Percentiles rank a stretch among this genome's conserved stretches.
Conservation (phyloP, 2,797 vertebrate genomes). For the Dicrostonyx torquatus region DNA sequence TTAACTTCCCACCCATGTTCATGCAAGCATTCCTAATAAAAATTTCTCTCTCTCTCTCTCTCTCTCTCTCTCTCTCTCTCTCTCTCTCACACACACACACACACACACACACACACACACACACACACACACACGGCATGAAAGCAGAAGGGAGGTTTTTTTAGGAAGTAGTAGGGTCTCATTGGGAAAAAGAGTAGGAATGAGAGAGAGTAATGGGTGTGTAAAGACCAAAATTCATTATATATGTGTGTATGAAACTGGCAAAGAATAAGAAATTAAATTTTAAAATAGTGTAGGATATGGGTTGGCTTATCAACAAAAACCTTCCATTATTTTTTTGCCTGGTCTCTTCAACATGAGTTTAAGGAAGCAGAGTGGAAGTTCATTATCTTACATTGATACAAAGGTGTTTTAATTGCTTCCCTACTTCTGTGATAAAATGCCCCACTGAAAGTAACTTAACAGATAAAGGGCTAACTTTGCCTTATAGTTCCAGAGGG, state of each 20-base stretch:
- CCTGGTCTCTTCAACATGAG: not conserved
- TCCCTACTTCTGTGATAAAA: not conserved
- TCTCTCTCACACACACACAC: no score
- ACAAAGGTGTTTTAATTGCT: not conserved
- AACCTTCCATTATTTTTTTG: slow-evolving; percentile 28
- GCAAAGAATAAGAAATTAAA: not conserved
- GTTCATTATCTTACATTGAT: not conserved
- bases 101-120: no score
- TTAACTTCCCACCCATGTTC: not conserved
- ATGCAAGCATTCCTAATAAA: not conserved
- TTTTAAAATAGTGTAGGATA: not conserved
- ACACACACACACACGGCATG: no score
- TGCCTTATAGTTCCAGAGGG: not conserved
- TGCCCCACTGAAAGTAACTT: not conserved
- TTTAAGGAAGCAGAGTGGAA: slow-evolving; percentile 16
- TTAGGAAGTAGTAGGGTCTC: not conserved
- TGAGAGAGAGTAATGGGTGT: not conserved
- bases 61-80: no score
- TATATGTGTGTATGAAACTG: not conserved
- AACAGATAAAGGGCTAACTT: not conserved
- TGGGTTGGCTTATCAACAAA: not conserved
- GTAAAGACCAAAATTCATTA: not conserved
- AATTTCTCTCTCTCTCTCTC: not conserved
- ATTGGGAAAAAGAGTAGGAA: not conserved
- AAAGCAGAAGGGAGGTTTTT: not conserved